A percentile compares a stretch with the other conserved stretches of the same genome.
Evolutionary conservation across 2,888 invertebrate species (phyloP).

Genomic region (Drosophila hamatofila): DNA sequence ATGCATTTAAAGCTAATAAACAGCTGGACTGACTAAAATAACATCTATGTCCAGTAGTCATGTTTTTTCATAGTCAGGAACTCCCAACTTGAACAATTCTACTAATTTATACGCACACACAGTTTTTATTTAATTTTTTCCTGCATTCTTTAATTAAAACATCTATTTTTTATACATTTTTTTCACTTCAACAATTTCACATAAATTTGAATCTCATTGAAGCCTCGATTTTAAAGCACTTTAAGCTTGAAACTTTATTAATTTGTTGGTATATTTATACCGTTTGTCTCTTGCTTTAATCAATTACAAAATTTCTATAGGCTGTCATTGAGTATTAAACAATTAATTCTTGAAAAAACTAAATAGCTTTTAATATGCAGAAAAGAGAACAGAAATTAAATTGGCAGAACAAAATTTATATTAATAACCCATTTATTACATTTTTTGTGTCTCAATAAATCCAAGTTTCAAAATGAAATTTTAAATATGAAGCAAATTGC

Average conservation of each 20-base stretch:
- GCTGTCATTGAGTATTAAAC: not conserved
- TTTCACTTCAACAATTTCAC: not conserved
- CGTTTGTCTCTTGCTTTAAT: not conserved
- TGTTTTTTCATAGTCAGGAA: too few species aligned
- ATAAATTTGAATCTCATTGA: not conserved
- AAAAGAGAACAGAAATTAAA: not conserved
- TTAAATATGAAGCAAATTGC: constrained; percentile 31
- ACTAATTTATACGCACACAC: not conserved
- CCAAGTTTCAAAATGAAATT: constrained; percentile 1
- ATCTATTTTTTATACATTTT: not conserved
- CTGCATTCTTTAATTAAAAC: not conserved
- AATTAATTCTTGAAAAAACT: not conserved
- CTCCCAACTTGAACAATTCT: not conserved
- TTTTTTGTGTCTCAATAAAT: constrained; percentile 1
- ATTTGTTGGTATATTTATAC: not conserved
- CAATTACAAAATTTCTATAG: not conserved
- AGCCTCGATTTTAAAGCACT: not conserved
- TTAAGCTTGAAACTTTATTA: not conserved
- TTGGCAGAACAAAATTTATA: not conserved
- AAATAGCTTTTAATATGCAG: not conserved
- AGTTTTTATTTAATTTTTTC: not conserved
- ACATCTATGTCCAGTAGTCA: too few species aligned
- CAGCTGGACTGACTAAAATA: too few species aligned
- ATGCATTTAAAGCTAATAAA: too few species aligned
- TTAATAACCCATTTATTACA: not conserved